A percentile compares a stretch with the other conserved stretches of the same genome.
Conservation (phyloP, 2,113 vertebrate genomes). For the Shinisaurus crocodilurus region DNA sequence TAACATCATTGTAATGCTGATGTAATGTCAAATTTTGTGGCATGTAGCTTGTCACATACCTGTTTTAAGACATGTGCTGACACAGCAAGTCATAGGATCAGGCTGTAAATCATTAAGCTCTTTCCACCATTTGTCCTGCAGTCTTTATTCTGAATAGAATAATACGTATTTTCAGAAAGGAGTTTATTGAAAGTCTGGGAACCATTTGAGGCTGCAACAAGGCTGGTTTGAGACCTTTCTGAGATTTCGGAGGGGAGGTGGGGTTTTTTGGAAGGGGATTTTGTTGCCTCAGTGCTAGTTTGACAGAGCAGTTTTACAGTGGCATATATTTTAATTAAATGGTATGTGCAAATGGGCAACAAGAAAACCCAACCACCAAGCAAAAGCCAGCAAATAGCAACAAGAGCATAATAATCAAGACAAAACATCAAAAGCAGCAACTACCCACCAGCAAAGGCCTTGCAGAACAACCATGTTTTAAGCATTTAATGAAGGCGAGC, state of each 20-base stretch:
- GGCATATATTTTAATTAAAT: too few species aligned
- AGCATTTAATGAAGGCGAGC: too few species aligned
- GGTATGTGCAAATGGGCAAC: too few species aligned
- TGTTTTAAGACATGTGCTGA: background rate
- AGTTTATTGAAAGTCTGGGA: fast-evolving
- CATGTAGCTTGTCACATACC: background rate
- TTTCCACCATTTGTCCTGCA: background rate
- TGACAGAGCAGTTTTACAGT: too few species aligned
- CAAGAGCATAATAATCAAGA: too few species aligned
- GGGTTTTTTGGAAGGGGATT: too few species aligned
- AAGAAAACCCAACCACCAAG: too few species aligned
- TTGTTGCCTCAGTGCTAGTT: too few species aligned
- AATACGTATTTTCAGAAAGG: background rate
- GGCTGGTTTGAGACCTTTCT: background rate
- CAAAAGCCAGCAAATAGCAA: too few species aligned
- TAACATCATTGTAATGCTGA: background rate
- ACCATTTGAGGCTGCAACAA: background rate
- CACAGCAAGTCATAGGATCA: background rate
- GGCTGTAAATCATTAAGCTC: background rate
- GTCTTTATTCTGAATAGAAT: background rate
- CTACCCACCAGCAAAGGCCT: too few species aligned
- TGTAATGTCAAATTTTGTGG: background rate
- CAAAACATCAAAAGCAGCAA: too few species aligned
- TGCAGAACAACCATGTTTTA: too few species aligned
- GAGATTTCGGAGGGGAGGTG: background rate